These are phyloP conservation scores for Lasioglossum marginatum DNA, from an alignment of 2,888 invertebrate species.

Conservation along the genomic window DNA sequence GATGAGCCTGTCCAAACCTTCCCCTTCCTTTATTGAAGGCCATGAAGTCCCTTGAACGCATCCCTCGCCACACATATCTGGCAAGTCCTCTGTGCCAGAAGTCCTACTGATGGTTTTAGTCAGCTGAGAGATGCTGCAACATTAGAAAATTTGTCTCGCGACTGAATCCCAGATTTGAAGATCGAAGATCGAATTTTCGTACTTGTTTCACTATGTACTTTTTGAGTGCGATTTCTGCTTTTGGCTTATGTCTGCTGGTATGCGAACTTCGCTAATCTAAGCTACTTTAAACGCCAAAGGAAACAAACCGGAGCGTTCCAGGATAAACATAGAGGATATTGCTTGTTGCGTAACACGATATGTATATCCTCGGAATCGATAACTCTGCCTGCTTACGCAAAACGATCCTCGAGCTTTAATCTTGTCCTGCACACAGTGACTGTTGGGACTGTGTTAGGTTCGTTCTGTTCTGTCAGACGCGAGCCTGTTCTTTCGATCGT, in stretches of 20 bases:
- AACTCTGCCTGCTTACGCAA: neutral
- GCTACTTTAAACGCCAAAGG: constrained; percentile 9
- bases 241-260: neutral
- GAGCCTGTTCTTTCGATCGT: neutral
- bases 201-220: neutral
- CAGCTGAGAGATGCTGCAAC: neutral
- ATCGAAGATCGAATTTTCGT: neutral
- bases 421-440: constrained; percentile 10
- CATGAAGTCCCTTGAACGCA: neutral
- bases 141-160: no score
- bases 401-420: constrained; percentile 24
- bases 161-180: no score
- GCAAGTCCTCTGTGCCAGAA: neutral
- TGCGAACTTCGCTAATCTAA: neutral
- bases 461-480: neutral
- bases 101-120: neutral
- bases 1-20: neutral
- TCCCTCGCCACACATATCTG: no score
- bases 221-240: neutral
- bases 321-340: constrained; percentile 14
- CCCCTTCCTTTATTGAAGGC: neutral
- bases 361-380: neutral
- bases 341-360: constrained; percentile 14
- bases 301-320: constrained; percentile 3
- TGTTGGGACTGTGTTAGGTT: neutral